phyloP scores from a whole-genome alignment of 2,888 invertebrate genomes.

The Agrotis puta region DNA sequence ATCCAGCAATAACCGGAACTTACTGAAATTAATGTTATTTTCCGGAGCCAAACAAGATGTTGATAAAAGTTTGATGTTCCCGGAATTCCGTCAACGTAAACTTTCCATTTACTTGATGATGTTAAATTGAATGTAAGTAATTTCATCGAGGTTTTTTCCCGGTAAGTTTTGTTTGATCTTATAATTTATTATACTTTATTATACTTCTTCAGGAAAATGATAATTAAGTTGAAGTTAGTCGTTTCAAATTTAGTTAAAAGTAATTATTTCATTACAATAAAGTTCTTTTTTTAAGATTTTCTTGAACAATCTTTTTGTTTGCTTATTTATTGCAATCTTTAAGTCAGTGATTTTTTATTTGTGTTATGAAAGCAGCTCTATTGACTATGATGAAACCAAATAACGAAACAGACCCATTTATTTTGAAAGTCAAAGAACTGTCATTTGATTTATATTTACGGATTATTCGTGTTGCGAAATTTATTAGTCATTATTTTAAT shows the following conservation, averaged over 20 bases:
- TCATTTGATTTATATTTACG: too few relatives aligned
- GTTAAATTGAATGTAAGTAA: conserved; percentile 34
- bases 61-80: conserved; percentile 8
- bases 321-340: too few relatives aligned
- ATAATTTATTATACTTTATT: too few relatives aligned
- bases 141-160: conserved; percentile 27
- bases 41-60: conserved; percentile 2
- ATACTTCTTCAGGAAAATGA: conserved; percentile 21
- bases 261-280: background rate
- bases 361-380: too few relatives aligned
- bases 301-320: too few relatives aligned
- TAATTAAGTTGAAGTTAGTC: conserved; percentile 4
- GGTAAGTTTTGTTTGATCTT: conserved; percentile 36
- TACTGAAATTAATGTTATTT: conserved; percentile 7
- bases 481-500: too few relatives aligned
- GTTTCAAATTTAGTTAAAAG: background rate
- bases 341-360: too few relatives aligned
- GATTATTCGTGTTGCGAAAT: too few relatives aligned
- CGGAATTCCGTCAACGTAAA: conserved; percentile 21
- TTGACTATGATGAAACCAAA: too few relatives aligned
- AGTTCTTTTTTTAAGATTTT: too few relatives aligned
- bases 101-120: conserved; percentile 26
- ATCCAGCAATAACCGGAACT: conserved; percentile 3
- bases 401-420: too few relatives aligned
- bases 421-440: too few relatives aligned